Base-by-base conservation (phyloP, 1,140 invertebrate genomes). In the Zaprionus inermis region DNA sequence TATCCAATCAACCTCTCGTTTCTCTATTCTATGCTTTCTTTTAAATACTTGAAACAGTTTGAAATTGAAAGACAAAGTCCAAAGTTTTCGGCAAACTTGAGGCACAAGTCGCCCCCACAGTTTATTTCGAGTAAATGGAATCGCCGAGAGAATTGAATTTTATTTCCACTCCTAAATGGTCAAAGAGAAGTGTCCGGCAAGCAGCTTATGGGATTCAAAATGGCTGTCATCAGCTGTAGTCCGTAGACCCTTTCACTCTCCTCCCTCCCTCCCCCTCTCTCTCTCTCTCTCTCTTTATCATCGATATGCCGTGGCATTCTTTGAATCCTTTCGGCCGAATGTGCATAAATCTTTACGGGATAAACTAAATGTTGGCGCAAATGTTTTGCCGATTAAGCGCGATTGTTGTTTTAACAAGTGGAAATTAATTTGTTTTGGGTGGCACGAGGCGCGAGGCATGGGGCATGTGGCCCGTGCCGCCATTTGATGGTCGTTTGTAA, bases 331-430 rank as follows among this genome's bases (percentile, higher is more conserved):
- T 72, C 52, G 78, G 41, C 36, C 52, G 66, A 71, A 65, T 71
- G 75, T 67, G 58, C 76, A 82, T 82, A 78, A 82, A 82, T 82
- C 82, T 82, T 82, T 75, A 64, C 66, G 66, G 71, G 71, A 67
- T 78, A 78, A 82, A 64, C 75, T 38, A 68, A 79, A 71, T 78
- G 71, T 71, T 78, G 54, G 54, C 58, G 56, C 66, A 79, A 70
- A 49, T 68, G 78, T 82, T 82, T 67, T 57, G 58, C 58, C 61
- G 75, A 78, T 78, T 82, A 82, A 78, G 78, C 46, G 63, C 58
- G 61, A 78, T 78, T 66, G 63, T 18, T 38, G 55, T 64, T 38
- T 32, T 64, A 18, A 34, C 61, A 76, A 68, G 30, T 55, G 36
- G n/a, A 59, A 73, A 58, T 32, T 22, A 34, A 58, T 52, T 71